These are phyloP conservation scores for Peromyscus californicus DNA, from an alignment of 2,113 vertebrate genomes.

Conservation along the genomic window DNA sequence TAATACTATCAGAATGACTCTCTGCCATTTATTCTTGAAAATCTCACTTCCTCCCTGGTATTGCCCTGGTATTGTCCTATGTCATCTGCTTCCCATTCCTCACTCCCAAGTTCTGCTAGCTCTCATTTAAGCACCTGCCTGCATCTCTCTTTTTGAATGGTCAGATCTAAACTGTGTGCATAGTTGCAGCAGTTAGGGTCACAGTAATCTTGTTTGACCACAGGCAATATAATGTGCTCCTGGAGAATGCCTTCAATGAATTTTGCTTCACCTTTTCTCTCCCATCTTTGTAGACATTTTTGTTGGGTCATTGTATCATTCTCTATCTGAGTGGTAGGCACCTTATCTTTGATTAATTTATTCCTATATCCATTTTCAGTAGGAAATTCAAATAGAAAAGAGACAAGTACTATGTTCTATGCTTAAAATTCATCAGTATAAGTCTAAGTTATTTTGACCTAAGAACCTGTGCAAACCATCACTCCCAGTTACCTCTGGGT, in stretches of 20 bases:
- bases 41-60: background rate
- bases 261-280: background rate
- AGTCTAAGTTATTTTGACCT: background rate
- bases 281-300: background rate
- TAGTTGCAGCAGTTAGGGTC: no score
- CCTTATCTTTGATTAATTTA: background rate
- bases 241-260: background rate
- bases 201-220: background rate
- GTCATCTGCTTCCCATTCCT: background rate
- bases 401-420: background rate
- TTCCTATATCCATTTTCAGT: background rate
- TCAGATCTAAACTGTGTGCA: background rate
- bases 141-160: background rate
- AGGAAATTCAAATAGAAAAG: background rate
- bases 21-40: no score
- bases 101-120: background rate
- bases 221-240: background rate
- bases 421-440: background rate
- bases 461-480: background rate
- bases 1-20: fast-evolving
- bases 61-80: no score
- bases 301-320: background rate
- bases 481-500: background rate
- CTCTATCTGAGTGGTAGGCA: background rate
- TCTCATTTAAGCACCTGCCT: background rate